These are phyloP conservation scores for Poeciliopsis infans DNA, from an alignment of 2,797 vertebrate species.

Conservation along the genomic window DNA sequence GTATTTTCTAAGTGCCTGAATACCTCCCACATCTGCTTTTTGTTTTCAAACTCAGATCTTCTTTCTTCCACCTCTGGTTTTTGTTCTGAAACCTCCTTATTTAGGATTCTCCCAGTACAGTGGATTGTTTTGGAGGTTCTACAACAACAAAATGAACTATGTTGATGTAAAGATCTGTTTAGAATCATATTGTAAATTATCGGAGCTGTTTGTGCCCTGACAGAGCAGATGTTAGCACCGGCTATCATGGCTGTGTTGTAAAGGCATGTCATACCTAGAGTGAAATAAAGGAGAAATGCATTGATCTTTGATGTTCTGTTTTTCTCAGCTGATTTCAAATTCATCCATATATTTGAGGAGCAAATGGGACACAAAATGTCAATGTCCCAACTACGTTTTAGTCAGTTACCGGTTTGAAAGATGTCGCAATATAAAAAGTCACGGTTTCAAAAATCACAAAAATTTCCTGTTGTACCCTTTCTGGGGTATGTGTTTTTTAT, in stretches of 20 bases:
- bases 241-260: slow-evolving; percentile 70
- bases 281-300: slow-evolving; percentile 76
- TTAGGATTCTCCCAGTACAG: slow-evolving; percentile 35
- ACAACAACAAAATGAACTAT: slow-evolving; percentile 18
- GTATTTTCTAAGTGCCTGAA: slow-evolving; percentile 86
- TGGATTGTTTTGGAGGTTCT: slow-evolving; percentile 44
- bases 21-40: slow-evolving; percentile 56
- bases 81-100: slow-evolving; percentile 21
- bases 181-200: slow-evolving; percentile 46
- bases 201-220: slow-evolving; percentile 51
- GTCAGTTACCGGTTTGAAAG: no score
- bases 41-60: slow-evolving; percentile 33
- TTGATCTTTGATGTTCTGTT: slow-evolving; percentile 27
- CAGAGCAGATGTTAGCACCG: slow-evolving; percentile 44
- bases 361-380: neutral
- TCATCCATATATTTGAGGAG: neutral
- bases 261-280: slow-evolving; percentile 75
- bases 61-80: slow-evolving; percentile 32
- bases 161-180: slow-evolving; percentile 48
- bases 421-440: no score
- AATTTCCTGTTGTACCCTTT: no score
- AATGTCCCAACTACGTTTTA: no score
- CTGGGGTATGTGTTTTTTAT: no score
- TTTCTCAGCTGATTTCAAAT: neutral
- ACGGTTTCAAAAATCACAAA: no score